phyloP scores from a whole-genome alignment of 2,113 vertebrate species.

The Paramormyrops kingsleyae region DNA sequence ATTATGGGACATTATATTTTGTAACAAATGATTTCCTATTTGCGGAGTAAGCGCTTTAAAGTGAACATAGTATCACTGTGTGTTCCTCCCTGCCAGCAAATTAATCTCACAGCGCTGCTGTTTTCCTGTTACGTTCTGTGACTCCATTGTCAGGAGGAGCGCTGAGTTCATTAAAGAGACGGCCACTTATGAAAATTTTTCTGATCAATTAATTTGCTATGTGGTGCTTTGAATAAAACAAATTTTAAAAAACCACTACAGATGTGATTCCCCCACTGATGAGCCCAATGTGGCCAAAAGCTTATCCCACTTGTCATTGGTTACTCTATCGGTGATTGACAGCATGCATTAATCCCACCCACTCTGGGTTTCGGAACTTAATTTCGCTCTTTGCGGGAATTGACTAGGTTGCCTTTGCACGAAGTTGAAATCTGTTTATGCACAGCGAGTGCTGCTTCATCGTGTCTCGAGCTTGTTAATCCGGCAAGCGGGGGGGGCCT shows the following conservation, averaged over 20 bases:
- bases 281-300: not conserved
- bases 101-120: not conserved
- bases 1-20: conserved; percentile 9
- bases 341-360: not conserved
- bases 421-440: not conserved
- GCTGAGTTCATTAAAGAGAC: not conserved
- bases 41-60: not conserved
- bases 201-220: conserved; percentile 10
- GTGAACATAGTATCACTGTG: not conserved
- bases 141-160: not conserved
- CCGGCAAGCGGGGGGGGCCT: not conserved
- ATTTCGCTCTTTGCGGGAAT: not conserved
- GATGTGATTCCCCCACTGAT: not conserved
- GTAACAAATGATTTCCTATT: not conserved
- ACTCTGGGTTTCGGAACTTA: not conserved
- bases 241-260: not conserved
- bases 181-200: not conserved
- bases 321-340: not conserved
- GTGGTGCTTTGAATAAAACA: not conserved
- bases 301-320: not conserved
- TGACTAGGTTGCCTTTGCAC: not conserved
- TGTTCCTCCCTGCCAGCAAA: not conserved
- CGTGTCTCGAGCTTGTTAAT: not conserved
- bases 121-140: not conserved
- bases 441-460: not conserved